Evolutionary conservation across 1,140 invertebrate species (phyloP).

Genomic region (Trinorchestia longiramus): DNA sequence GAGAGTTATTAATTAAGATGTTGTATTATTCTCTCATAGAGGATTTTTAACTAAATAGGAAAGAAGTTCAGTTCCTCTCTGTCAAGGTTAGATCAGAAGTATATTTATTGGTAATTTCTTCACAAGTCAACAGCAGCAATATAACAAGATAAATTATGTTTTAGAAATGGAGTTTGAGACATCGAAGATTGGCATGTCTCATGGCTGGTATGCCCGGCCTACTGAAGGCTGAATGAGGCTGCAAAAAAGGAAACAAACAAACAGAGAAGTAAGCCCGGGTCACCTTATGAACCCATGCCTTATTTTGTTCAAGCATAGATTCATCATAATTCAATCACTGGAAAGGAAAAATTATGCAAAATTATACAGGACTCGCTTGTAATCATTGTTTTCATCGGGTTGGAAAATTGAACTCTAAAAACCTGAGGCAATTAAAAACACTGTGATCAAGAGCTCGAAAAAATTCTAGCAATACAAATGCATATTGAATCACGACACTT

Average conservation of each 20-base stretch:
- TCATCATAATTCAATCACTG: neutral
- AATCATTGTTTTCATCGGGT: neutral
- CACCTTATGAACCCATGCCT: neutral
- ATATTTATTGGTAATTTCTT: neutral
- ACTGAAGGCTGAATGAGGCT: neutral
- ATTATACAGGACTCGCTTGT: neutral
- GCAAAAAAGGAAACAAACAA: neutral
- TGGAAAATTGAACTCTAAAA: neutral
- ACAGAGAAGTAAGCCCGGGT: neutral
- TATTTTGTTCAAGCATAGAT: neutral
- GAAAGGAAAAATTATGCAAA: neutral
- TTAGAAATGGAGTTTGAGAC: neutral
- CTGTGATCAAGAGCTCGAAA: too few relatives aligned
- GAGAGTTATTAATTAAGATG: too few relatives aligned
- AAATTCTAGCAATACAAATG: neutral
- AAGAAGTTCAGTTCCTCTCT: neutral
- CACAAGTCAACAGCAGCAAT: neutral
- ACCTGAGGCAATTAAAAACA: neutral
- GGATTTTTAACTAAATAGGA: too few relatives aligned
- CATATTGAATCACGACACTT: neutral
- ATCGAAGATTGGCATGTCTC: neutral
- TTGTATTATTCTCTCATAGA: too few relatives aligned
- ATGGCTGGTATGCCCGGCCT: neutral
- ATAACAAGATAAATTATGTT: neutral
- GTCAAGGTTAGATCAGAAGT: neutral